phyloP scores from a whole-genome alignment of 2,797 vertebrate genomes.

The Hipposideros larvatus region DNA sequence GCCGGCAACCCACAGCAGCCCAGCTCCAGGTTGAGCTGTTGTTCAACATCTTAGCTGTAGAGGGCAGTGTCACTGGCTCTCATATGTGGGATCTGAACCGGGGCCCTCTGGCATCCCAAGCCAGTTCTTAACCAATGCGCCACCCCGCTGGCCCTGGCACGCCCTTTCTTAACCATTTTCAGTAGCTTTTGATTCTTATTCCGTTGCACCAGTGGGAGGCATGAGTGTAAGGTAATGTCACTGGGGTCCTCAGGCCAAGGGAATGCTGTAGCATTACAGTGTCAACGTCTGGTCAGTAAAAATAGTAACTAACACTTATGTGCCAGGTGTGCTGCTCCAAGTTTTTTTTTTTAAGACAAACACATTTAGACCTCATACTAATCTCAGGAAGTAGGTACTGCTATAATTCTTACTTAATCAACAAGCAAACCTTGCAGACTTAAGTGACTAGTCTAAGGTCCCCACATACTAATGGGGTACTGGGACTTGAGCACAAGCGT shows the following conservation, averaged over 20 bases:
- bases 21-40: too few relatives aligned
- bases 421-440: neutral
- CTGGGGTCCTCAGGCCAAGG: neutral
- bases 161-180: neutral
- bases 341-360: neutral
- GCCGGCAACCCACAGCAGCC: too few relatives aligned
- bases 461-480: too few relatives aligned
- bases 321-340: neutral
- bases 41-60: too few relatives aligned
- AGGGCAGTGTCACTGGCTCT: too few relatives aligned
- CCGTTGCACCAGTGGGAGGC: neutral
- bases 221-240: neutral
- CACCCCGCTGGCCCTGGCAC: too few relatives aligned
- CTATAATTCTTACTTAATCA: neutral
- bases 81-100: too few relatives aligned
- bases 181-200: neutral
- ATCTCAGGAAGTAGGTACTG: neutral
- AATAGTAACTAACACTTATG: neutral
- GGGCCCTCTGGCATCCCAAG: too few relatives aligned
- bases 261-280: neutral
- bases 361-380: neutral
- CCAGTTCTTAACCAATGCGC: too few relatives aligned
- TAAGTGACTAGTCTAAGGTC: neutral
- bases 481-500: neutral
- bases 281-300: conserved; percentile 3